These are phyloP conservation scores for Ctenochaetus hawaiiensis DNA, from an alignment of 2,797 vertebrate species.

Conservation along the genomic window DNA sequence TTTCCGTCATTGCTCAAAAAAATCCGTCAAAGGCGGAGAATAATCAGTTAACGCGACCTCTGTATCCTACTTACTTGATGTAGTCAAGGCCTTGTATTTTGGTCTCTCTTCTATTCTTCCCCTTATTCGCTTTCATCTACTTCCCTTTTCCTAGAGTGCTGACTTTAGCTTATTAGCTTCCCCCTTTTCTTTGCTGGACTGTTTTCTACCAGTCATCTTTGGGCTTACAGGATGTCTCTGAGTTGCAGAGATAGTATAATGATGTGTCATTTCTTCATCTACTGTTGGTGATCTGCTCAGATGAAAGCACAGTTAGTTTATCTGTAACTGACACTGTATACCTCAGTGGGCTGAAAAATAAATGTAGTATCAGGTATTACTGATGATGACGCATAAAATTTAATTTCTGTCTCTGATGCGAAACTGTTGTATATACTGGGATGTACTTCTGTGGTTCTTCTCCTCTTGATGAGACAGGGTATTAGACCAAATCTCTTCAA, in stretches of 20 bases:
- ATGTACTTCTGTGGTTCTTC: slow-evolving; percentile 1
- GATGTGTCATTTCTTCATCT: slow-evolving; percentile 23
- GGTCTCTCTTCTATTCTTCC: slow-evolving; percentile 22
- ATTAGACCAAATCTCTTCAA: background rate
- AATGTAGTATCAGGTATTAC: slow-evolving; percentile 4
- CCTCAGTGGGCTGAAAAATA: slow-evolving; percentile 19
- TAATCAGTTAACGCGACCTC: too few relatives aligned
- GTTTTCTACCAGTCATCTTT: slow-evolving; percentile 15
- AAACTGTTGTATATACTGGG: slow-evolving; percentile 2
- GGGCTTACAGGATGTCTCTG: slow-evolving; percentile 12
- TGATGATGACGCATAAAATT: slow-evolving; percentile 14
- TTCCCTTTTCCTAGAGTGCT: slow-evolving; percentile 58
- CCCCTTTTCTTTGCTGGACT: slow-evolving; percentile 11
- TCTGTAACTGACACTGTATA: slow-evolving; percentile 25
- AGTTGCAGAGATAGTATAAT: slow-evolving; percentile 10
- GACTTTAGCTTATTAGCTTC: slow-evolving; percentile 51
- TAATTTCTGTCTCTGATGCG: background rate
- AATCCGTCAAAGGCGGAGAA: too few relatives aligned
- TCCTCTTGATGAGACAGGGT: slow-evolving; percentile 6
- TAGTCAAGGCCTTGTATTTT: background rate
- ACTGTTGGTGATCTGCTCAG: background rate
- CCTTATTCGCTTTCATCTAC: slow-evolving; percentile 32
- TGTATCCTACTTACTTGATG: background rate
- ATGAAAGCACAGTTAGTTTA: slow-evolving; percentile 34
- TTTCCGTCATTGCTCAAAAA: too few relatives aligned